These are phyloP conservation scores for Heterocephalus glaber DNA, from an alignment of 2,113 vertebrate species.

Conservation along the genomic window DNA sequence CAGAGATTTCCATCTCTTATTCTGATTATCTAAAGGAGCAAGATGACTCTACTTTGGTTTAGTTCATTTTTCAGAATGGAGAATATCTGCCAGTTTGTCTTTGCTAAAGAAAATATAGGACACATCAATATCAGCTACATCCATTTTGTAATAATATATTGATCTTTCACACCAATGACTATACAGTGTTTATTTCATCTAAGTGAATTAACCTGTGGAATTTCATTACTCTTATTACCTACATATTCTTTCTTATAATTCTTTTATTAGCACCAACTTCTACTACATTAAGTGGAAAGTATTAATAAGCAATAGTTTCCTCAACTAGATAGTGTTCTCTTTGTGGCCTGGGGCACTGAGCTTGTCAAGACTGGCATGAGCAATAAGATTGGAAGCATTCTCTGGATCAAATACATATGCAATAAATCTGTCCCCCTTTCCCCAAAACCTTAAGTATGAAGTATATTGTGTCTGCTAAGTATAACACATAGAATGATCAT, in stretches of 20 bases:
- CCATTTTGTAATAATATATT: neutral
- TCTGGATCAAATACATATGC: neutral
- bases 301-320: neutral
- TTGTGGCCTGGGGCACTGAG: neutral
- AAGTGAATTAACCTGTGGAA: neutral
- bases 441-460: neutral
- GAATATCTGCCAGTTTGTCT: slow-evolving; percentile 5
- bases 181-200: neutral
- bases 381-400: neutral
- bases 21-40: neutral
- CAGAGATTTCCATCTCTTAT: neutral
- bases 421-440: neutral
- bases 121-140: neutral
- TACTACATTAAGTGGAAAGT: neutral
- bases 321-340: neutral
- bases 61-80: neutral
- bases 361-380: neutral
- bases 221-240: accelerated
- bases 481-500: neutral
- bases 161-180: neutral
- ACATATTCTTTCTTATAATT: neutral
- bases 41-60: neutral
- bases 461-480: neutral
- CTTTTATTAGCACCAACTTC: neutral
- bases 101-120: slow-evolving; percentile 1